A percentile compares a stretch with the other conserved stretches of the same genome.
Conservation (phyloP, 1,140 invertebrate species). For the Macrostomum lignano region DNA sequence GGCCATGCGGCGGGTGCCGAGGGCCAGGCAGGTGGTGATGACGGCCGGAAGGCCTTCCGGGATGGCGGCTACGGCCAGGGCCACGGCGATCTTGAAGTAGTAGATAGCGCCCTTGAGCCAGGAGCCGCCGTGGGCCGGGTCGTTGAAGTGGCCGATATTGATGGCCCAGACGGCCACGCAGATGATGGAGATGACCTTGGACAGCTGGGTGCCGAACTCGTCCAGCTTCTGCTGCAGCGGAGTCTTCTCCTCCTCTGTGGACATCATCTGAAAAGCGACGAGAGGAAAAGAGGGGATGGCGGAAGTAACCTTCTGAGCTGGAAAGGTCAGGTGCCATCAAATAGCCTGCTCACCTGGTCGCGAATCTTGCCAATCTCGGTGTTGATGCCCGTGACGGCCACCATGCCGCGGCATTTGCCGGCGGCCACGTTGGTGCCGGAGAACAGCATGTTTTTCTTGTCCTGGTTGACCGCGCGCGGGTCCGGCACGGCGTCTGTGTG, state of each 20-base stretch:
- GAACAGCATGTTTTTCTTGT: slow-evolving; percentile 91
- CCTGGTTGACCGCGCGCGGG: slow-evolving; percentile 77
- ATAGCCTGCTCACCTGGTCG: too few species aligned
- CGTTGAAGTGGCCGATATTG: slow-evolving; percentile 99
- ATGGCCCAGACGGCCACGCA: slow-evolving; percentile 99
- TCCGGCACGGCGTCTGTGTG: slow-evolving; percentile 87
- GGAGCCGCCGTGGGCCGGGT: slow-evolving; percentile 94
- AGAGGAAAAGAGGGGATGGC: too few species aligned
- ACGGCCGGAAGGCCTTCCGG: slow-evolving; percentile 84
- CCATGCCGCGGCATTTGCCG: slow-evolving; percentile 85
- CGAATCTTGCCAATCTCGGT: slow-evolving; percentile 62
- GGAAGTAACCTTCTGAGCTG: too few species aligned
- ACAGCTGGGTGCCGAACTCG: slow-evolving; percentile 96
- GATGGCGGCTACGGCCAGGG: slow-evolving; percentile 81
- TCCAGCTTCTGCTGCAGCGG: slow-evolving; percentile 97
- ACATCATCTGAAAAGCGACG: slow-evolving; percentile 82
- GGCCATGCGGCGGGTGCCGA: slow-evolving; percentile 90
- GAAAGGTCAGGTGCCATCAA: too few species aligned
- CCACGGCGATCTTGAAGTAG: slow-evolving; percentile 99
- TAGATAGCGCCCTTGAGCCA: slow-evolving; percentile 99
- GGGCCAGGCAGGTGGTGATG: slow-evolving; percentile 89
- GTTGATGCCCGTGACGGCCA: slow-evolving; percentile 85
- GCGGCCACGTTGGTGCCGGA: slow-evolving; percentile 89
- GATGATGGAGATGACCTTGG: slow-evolving; percentile 95
- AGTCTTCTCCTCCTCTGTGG: slow-evolving; percentile 97